Conservation (phyloP, 2,797 vertebrate genomes). For the Macrochelys suwanniensis region DNA sequence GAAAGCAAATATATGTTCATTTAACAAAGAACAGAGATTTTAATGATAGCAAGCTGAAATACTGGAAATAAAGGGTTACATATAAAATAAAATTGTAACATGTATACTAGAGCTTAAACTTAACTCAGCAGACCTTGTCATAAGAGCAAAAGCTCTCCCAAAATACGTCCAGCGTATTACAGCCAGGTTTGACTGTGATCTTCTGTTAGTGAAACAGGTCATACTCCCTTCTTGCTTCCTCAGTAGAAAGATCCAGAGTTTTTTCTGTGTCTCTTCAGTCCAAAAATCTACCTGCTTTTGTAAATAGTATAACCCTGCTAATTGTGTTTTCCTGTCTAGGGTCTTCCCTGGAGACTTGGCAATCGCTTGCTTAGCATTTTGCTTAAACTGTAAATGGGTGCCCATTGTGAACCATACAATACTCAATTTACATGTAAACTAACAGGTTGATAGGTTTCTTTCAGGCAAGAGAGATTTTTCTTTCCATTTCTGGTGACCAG, state of each 20-base stretch:
- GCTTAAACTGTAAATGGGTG: neutral
- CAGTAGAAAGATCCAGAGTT: neutral
- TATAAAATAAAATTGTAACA: neutral
- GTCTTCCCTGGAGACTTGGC: neutral
- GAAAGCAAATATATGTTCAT: neutral
- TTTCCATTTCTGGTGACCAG: too few species aligned
- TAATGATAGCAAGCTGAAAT: neutral
- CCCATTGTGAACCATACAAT: neutral
- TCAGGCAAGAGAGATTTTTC: too few species aligned
- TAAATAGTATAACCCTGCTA: neutral
- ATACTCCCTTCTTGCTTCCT: neutral
- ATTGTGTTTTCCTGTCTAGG: neutral
- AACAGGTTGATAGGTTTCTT: too few species aligned
- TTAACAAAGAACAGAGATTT: neutral
- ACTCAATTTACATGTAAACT: neutral
- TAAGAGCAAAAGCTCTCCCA: neutral
- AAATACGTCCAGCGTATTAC: neutral
- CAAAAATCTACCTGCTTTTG: neutral
- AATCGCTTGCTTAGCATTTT: neutral
- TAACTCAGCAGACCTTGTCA: neutral
- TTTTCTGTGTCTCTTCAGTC: neutral
- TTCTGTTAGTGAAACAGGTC: neutral
- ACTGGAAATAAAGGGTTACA: neutral
- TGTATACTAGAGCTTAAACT: neutral
- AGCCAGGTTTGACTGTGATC: neutral